Evolutionary conservation across 2,113 vertebrate genomes (phyloP), one percentile per base, ranked within the genome.

Genomic region (Rhinichthys klamathensis): DNA sequence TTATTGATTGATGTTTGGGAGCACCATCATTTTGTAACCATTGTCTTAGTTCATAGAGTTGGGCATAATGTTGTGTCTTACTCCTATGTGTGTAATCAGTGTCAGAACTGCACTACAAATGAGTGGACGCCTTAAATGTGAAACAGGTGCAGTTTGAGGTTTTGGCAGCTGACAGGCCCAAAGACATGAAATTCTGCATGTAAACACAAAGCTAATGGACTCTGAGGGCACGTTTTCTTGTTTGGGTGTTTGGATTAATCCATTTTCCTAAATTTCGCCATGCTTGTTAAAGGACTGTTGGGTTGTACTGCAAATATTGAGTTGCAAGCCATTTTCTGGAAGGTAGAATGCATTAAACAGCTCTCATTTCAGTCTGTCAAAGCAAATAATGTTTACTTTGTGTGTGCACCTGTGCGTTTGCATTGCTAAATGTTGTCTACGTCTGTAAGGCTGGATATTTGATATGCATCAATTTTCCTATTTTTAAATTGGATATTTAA

Each of bases 131-230:
- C 27, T 38, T 30, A 85, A 86, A 90, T 89, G 73, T 30, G 27
- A 82, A 91, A 89, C 87, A 89, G 86, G 85, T 90, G 88, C 75
- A 78, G 54, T 77, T 69, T 70, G 8, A 70, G 27, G 72, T 30
- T 77, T 84, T 79, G 89, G 77, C 69, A 56, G 21, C 25, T 15
- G 30, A 58, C 13, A 38, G 67, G 58, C 80, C 18, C 23, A 30
- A 72, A 23, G 75, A 63, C 80, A 87, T 85, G 51, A 74, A 83
- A 87, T 83, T 88, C 15, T 41, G 15, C 60, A 85, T 84, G 67
- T 80, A 56, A 54, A 88, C 70, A n/a, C 60, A 69, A 51, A 85
- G 73, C 35, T 84, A 82, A 87, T 72, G 67, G 54, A 77, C 56
- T 56, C 80, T 25, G 27, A 56, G 41, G 46, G 21, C 49, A 67